Evolutionary conservation across 2,113 vertebrate species (phyloP).

Genomic region (Balaenoptera acutorostrata): DNA sequence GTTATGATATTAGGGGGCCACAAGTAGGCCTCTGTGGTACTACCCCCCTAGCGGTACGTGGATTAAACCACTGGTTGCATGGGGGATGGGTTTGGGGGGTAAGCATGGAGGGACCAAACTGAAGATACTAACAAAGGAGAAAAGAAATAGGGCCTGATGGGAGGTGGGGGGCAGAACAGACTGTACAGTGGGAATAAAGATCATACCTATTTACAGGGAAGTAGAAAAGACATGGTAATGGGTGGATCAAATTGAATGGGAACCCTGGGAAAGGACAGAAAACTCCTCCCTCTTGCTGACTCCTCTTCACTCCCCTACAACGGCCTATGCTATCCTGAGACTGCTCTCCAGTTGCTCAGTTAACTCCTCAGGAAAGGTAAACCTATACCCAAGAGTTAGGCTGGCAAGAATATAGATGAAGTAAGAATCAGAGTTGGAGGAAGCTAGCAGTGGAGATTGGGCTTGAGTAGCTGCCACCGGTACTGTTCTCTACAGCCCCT

Average conservation of each 20-base stretch:
- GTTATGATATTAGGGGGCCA: neutral
- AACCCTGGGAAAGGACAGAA: constrained; percentile 44
- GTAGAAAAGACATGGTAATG: constrained; percentile 59
- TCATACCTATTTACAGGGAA: constrained; percentile 65
- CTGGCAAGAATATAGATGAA: constrained; percentile 23
- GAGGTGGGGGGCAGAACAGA: neutral
- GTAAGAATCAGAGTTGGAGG: constrained; percentile 43
- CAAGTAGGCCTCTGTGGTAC: constrained; percentile 26
- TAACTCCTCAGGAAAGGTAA: constrained; percentile 54
- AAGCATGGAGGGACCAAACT: neutral
- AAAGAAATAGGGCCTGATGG: constrained; percentile 23
- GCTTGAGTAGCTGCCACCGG: constrained; percentile 47
- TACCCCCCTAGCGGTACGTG: constrained; percentile 31
- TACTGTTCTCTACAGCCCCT: constrained; percentile 7
- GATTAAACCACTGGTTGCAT: constrained; percentile 20
- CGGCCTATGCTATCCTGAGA: constrained; percentile 30
- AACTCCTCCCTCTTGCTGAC: constrained; percentile 13
- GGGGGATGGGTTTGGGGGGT: neutral
- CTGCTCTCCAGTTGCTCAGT: constrained; percentile 23
- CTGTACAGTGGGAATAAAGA: constrained; percentile 47
- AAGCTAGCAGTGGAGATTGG: constrained; percentile 34
- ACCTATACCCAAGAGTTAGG: constrained; percentile 20
- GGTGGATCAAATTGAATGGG: constrained; percentile 17
- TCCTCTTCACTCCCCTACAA: neutral
- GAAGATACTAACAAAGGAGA: constrained; percentile 22